Evolutionary conservation across 2,888 invertebrate genomes (phyloP).

Genomic region (Eristalis intricaria): DNA sequence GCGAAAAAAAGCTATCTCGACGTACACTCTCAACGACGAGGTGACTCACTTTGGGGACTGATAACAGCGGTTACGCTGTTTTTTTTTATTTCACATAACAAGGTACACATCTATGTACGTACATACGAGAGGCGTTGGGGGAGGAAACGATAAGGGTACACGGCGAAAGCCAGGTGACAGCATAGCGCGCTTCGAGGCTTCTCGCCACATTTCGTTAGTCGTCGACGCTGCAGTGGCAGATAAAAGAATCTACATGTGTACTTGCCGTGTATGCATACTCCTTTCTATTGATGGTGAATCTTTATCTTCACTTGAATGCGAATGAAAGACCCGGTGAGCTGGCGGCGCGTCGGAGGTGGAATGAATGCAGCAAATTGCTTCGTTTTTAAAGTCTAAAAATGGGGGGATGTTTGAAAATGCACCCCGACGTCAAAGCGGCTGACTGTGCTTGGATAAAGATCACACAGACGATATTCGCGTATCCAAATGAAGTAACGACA

Average conservation of each 20-base stretch:
- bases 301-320: background rate
- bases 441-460: background rate
- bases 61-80: slow-evolving; percentile 37
- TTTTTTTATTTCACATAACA: slow-evolving; percentile 19
- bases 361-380: background rate
- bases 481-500: background rate
- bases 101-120: background rate
- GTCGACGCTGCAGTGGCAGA: slow-evolving; percentile 25
- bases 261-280: background rate
- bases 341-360: background rate
- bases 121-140: background rate
- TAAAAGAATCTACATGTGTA: slow-evolving; percentile 13
- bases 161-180: slow-evolving; percentile 33
- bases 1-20: slow-evolving; percentile 37
- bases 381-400: background rate
- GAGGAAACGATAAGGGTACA: slow-evolving; percentile 8
- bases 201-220: slow-evolving; percentile 12
- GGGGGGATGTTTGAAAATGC: background rate
- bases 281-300: background rate
- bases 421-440: background rate
- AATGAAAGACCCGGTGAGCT: background rate
- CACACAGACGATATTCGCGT: background rate
- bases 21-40: slow-evolving; percentile 28
- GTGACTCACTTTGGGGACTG: slow-evolving; percentile 56
- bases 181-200: slow-evolving; percentile 15